These are phyloP conservation scores for Tolypeutes matacus DNA, from an alignment of 2,797 vertebrate species.

Conservation along the genomic window DNA sequence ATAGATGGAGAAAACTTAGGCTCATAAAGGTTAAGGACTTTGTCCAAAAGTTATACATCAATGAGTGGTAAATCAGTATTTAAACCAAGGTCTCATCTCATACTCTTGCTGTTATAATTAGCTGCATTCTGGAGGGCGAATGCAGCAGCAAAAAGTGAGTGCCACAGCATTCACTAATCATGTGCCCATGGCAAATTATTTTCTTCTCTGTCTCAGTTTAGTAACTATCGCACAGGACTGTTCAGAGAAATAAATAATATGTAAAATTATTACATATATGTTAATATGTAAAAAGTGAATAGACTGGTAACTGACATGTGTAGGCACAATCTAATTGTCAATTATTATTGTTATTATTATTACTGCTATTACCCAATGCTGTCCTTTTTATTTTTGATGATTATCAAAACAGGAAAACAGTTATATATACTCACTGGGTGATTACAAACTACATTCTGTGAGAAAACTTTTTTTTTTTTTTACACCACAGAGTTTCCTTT, in stretches of 20 bases:
- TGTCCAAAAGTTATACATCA: background rate
- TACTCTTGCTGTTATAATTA: fast-evolving
- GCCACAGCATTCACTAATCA: background rate
- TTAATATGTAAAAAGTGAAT: background rate
- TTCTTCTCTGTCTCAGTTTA: background rate
- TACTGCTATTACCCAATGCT: background rate
- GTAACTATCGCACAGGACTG: background rate
- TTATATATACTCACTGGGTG: background rate
- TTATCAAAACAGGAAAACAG: background rate
- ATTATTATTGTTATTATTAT: background rate
- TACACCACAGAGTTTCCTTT: background rate
- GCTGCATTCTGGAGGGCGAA: background rate
- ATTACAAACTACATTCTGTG: fast-evolving
- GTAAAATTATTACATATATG: too few species aligned
- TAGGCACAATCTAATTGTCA: fast-evolving
- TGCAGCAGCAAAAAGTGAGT: background rate
- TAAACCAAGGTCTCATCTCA: fast-evolving
- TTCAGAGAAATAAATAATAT: background rate
- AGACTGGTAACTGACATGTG: too few species aligned
- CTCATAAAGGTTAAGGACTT: background rate
- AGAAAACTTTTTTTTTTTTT: background rate
- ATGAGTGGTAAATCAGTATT: fast-evolving
- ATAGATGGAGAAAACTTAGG: background rate
- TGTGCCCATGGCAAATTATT: background rate
- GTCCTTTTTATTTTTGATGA: background rate